These are phyloP conservation scores for Drosophila lowei DNA, from an alignment of 1,140 invertebrate species.

Conservation along the genomic window DNA sequence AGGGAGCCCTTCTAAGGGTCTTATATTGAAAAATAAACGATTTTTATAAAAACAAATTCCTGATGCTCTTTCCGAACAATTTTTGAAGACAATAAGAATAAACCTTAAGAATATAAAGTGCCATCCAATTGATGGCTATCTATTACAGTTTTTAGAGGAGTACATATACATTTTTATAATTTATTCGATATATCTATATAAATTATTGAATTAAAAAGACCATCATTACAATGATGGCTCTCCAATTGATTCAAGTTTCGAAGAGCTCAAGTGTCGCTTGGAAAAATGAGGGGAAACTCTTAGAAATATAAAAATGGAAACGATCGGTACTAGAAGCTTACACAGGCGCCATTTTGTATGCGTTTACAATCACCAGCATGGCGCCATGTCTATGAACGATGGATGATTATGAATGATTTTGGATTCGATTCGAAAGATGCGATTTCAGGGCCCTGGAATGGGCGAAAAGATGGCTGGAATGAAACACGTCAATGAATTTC, in stretches of 20 bases:
- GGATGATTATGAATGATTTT: no score
- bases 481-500: constrained; percentile 57
- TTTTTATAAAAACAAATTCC: no score
- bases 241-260: neutral
- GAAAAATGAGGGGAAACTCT: constrained; percentile 22
- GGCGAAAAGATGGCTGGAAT: constrained; percentile 34
- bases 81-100: no score
- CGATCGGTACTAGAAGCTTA: constrained; percentile 4
- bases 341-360: constrained; percentile 40
- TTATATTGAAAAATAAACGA: no score
- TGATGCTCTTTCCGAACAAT: no score
- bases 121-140: no score
- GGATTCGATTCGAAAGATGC: constrained; percentile 22
- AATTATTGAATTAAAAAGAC: no score
- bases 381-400: neutral
- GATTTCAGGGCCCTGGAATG: constrained; percentile 7
- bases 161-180: no score
- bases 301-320: neutral
- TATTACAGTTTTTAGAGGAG: no score
- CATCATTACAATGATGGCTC: neutral
- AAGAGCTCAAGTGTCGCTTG: neutral
- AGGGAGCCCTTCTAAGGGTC: no score
- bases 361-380: neutral
- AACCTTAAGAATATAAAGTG: no score
- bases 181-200: neutral